phyloP scores from a whole-genome alignment of 37 sponge, comb jelly and placozoan genomes.

The Beroe forskalii region DNA sequence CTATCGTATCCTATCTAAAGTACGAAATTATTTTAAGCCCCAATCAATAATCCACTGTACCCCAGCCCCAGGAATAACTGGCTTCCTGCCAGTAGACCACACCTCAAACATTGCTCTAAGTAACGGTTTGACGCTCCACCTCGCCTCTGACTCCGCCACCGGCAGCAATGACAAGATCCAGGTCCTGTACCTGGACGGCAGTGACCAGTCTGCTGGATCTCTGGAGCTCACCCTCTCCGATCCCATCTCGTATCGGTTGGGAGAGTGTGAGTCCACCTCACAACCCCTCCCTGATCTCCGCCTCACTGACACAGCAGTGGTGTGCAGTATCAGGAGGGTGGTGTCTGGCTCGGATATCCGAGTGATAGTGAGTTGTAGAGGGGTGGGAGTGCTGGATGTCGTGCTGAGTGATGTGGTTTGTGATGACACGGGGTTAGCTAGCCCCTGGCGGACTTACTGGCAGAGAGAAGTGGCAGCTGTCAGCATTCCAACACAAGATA shows the following conservation, averaged over 20 bases:
- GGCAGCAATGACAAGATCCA: background rate
- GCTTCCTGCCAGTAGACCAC: background rate
- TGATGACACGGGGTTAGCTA: background rate
- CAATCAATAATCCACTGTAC: no score
- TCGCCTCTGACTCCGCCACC: background rate
- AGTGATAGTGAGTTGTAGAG: background rate
- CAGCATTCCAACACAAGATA: background rate
- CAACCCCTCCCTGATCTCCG: background rate
- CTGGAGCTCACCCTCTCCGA: background rate
- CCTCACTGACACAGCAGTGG: background rate
- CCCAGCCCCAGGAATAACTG: background rate
- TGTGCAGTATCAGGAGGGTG: background rate
- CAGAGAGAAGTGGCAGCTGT: background rate
- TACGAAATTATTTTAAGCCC: no score
- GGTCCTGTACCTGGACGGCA: background rate
- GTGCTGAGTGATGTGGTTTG: background rate
- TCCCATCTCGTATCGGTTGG: background rate
- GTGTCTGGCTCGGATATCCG: background rate
- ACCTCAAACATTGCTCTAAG: background rate
- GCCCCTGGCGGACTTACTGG: background rate
- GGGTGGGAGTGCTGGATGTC: background rate
- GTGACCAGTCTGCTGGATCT: background rate
- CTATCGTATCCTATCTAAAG: no score
- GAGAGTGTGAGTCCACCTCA: background rate
- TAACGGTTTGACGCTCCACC: background rate